Evolutionary conservation across 2,888 invertebrate genomes (phyloP).

Genomic region (Ophion obscuratus): DNA sequence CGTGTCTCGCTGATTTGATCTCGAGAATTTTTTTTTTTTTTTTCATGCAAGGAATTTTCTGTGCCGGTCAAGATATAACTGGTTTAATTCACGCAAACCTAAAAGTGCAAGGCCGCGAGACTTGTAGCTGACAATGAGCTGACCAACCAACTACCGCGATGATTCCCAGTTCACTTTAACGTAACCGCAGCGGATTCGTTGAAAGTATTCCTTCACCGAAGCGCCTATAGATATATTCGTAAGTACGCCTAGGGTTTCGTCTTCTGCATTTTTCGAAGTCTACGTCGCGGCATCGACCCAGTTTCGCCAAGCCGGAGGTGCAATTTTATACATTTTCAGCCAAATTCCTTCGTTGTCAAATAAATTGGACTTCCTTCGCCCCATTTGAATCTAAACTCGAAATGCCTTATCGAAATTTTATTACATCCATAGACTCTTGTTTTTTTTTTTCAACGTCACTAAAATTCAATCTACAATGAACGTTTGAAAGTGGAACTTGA

Average conservation of each 20-base stretch:
- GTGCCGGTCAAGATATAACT: slow-evolving; percentile 46
- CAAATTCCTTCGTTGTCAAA: too few species aligned
- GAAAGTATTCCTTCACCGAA: neutral
- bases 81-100: slow-evolving; percentile 64
- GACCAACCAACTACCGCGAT: slow-evolving; percentile 30
- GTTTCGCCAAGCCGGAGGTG: too few species aligned
- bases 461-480: too few species aligned
- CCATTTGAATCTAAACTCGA: too few species aligned
- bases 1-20: slow-evolving; percentile 20
- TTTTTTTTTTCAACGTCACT: too few species aligned
- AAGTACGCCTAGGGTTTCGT: slow-evolving; percentile 48
- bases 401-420: too few species aligned
- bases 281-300: too few species aligned
- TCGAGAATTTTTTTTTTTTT: slow-evolving; percentile 36
- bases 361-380: too few species aligned
- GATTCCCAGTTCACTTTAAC: slow-evolving; percentile 18
- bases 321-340: too few species aligned
- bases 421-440: too few species aligned
- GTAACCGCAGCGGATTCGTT: slow-evolving; percentile 18
- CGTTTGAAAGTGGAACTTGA: too few species aligned
- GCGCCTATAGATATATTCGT: neutral
- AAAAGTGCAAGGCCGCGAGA: slow-evolving; percentile 62
- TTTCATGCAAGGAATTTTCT: slow-evolving; percentile 12
- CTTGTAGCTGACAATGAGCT: neutral
- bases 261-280: neutral